These are phyloP conservation scores for Tinea pellionella DNA, from an alignment of 2,888 invertebrate species.

Conservation along the genomic window DNA sequence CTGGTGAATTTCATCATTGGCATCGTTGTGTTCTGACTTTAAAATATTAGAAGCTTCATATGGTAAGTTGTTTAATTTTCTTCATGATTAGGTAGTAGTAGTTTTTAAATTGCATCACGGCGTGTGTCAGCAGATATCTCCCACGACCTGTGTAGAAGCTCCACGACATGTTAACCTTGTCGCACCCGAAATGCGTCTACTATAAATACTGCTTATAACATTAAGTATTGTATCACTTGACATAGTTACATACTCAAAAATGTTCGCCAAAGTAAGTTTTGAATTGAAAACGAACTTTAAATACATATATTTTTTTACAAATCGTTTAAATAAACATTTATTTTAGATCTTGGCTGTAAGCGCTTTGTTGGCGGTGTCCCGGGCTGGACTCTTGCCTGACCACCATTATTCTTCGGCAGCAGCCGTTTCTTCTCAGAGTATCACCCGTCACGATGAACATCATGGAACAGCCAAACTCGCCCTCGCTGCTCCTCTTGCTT, in stretches of 20 bases:
- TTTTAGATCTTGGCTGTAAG: conserved; percentile 44
- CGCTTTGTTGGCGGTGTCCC: conserved; percentile 48
- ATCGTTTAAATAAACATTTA: conserved; percentile 4
- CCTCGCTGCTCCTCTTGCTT: conserved; percentile 28
- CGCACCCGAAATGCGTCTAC: conserved; percentile 36
- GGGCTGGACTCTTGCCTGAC: conserved; percentile 22
- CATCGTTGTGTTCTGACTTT: background rate
- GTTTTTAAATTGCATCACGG: conserved; percentile 1
- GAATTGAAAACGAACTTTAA: background rate
- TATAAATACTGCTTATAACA: conserved; percentile 41
- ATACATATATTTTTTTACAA: background rate
- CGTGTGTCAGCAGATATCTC: conserved; percentile 7
- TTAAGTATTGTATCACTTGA: conserved; percentile 37
- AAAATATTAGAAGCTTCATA: background rate
- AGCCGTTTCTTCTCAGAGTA: conserved; percentile 50
- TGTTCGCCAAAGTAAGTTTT: conserved; percentile 51
- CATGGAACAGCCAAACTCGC: conserved; percentile 19
- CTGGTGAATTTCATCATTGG: background rate
- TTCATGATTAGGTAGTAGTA: conserved; percentile 4
- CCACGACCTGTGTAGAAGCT: conserved; percentile 5
- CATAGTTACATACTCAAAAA: conserved; percentile 20
- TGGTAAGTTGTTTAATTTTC: conserved; percentile 7
- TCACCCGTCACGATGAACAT: conserved; percentile 34
- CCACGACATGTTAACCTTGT: conserved; percentile 51
- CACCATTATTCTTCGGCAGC: conserved; percentile 21